Conservation (phyloP, 2,888 invertebrate genomes). For the Hypena proboscidalis region DNA sequence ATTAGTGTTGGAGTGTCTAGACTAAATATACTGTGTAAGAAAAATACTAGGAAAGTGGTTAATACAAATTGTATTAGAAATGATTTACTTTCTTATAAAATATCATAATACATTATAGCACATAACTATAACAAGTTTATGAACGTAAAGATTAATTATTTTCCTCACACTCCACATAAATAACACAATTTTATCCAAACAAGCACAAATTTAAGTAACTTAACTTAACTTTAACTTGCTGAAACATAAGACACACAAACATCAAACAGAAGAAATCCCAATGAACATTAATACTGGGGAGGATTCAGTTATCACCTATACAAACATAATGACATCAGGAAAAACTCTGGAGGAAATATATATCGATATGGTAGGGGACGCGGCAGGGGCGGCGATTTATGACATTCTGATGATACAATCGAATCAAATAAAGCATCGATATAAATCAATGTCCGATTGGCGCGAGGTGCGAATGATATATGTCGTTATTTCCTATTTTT, state of each 20-base stretch:
- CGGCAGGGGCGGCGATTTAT: constrained; percentile 69
- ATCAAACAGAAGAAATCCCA: constrained; percentile 47
- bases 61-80: too few relatives aligned
- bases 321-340: constrained; percentile 78
- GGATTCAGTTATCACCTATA: constrained; percentile 75
- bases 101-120: too few relatives aligned
- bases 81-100: too few relatives aligned
- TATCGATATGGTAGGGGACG: constrained; percentile 49
- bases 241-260: constrained; percentile 20
- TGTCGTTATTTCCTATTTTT: constrained; percentile 41
- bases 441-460: constrained; percentile 82
- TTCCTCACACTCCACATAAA: too few relatives aligned
- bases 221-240: too few relatives aligned
- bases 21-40: too few relatives aligned
- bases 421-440: constrained; percentile 82
- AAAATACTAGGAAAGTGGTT: too few relatives aligned
- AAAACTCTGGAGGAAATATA: constrained; percentile 68
- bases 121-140: too few relatives aligned
- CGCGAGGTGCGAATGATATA: constrained; percentile 64
- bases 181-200: background rate
- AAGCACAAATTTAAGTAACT: constrained; percentile 1
- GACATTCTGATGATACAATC: constrained; percentile 84
- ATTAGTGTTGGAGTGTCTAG: too few relatives aligned
- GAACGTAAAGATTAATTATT: too few relatives aligned
- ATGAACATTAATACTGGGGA: constrained; percentile 49